These are phyloP conservation scores for Propsilocerus akamusi DNA, from an alignment of 1,140 invertebrate species.

Conservation along the genomic window DNA sequence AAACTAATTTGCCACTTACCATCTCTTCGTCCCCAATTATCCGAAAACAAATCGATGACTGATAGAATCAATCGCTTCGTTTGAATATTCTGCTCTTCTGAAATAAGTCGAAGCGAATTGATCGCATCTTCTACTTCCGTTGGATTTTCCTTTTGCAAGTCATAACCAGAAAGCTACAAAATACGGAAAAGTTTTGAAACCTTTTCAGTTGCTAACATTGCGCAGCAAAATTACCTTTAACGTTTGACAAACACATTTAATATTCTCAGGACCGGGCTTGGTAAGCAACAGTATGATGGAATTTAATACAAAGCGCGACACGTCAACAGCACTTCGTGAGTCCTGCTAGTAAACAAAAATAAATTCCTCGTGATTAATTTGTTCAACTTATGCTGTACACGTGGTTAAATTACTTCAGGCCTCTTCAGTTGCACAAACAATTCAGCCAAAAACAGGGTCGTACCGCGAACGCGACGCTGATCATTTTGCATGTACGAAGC, in stretches of 20 bases:
- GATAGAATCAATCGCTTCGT: slow-evolving; percentile 12
- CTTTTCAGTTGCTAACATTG: background rate
- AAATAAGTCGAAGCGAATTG: slow-evolving; percentile 12
- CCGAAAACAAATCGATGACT: slow-evolving; percentile 20
- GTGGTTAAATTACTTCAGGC: slow-evolving; percentile 6
- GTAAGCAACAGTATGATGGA: slow-evolving; percentile 6
- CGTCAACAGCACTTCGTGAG: background rate
- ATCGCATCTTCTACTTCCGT: slow-evolving; percentile 18
- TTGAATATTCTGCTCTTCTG: slow-evolving; percentile 7
- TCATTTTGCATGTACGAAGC: slow-evolving; percentile 15
- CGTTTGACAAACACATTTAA: slow-evolving; percentile 32
- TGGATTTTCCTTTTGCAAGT: slow-evolving; percentile 18
- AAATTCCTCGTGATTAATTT: too few species aligned
- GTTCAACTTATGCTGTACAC: too few species aligned
- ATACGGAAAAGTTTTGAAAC: background rate
- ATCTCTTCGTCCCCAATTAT: slow-evolving; percentile 19
- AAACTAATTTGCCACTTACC: too few species aligned
- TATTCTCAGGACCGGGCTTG: slow-evolving; percentile 19
- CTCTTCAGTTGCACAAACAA: slow-evolving; percentile 20
- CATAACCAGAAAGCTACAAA: slow-evolving; percentile 18
- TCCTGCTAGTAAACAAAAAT: background rate
- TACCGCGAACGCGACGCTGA: slow-evolving; percentile 19
- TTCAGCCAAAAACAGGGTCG: slow-evolving; percentile 19
- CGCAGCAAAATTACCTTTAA: slow-evolving; percentile 22
- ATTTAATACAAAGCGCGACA: slow-evolving; percentile 5